Base-by-base conservation (phyloP, 2,888 invertebrate genomes). In the Euclidia mi region DNA sequence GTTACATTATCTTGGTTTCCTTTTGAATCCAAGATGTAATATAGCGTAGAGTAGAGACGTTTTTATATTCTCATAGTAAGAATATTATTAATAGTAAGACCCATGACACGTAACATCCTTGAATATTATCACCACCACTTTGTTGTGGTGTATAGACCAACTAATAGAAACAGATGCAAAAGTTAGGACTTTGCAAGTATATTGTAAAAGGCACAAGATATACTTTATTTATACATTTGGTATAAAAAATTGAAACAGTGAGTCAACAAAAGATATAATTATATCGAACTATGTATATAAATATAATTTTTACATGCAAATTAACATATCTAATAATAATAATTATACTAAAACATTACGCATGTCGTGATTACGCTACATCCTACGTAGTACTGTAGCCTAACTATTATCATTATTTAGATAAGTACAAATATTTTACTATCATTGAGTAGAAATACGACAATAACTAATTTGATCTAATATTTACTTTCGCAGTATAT, bases 241-340 rank as follows among this genome's bases (percentile, higher is more conserved):
- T 31, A 4, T 31, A 31, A 62, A 62, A 65, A 70, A 56, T 4
- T 71, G 71, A 11, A 65, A 74, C 74, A 74, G 75, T 71, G 74
- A 69, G 65, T 50, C 45, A 7, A 0, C 12, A 35, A 14, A 31
- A 14, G 35, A 35, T 2, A 53, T 48, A 28, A 25, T 47, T 14
- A 17, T 59, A 63, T 56, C 35, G 51, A 46, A n/a, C n/a, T n/a
- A n/a, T 72, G 68, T 75, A 71, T 45, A 73, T 68, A 75, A 40
- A 40, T 17, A 10, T 38, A 38, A 67, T 49, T 46, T 71, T 56
- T 56, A 42, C 34, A 52, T 51, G 34, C 7, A 44, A 55, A n/a
- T n/a, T n/a, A n/a, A n/a, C n/a, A n/a, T n/a, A n/a, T n/a, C n/a
- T 71, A 56, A 56, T 42, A 56, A 53, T 20, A 41, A 44, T 64